Conservation (phyloP, 2,888 invertebrate genomes). For the Synanthedon formicaeformis region DNA sequence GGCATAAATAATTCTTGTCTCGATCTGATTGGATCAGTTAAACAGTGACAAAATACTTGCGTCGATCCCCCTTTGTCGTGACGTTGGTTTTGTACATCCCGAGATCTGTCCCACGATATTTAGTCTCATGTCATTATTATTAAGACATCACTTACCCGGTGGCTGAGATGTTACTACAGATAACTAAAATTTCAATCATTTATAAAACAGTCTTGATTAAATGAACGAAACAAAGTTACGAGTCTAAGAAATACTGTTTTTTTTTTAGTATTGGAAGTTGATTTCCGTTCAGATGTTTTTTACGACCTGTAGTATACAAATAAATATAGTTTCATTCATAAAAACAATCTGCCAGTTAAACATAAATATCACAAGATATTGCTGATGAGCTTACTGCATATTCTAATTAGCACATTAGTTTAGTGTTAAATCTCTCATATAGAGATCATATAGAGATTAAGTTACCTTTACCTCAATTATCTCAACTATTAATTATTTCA, state of each 20-base stretch:
- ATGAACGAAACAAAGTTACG: conserved; percentile 24
- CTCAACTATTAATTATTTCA: no score
- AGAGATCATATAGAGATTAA: no score
- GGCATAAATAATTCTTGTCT: conserved; percentile 20
- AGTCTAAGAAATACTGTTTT: not conserved
- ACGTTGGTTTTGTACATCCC: conserved; percentile 38
- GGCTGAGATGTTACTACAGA: conserved; percentile 53
- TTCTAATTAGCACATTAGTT: no score
- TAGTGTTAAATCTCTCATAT: no score
- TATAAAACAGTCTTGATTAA: conserved; percentile 35
- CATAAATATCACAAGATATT: no score
- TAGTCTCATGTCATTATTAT: conserved; percentile 64
- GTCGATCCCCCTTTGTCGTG: conserved; percentile 54
- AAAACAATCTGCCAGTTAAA: no score
- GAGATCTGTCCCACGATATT: conserved; percentile 62
- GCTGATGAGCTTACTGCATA: no score
- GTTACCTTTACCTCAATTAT: no score
- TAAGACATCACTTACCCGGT: conserved; percentile 69
- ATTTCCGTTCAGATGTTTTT: no score
- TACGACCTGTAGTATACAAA: no score
- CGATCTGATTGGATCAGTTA: conserved; percentile 56
- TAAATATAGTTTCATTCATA: no score
- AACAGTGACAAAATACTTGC: conserved; percentile 68
- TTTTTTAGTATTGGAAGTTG: no score
- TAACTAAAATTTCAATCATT: conserved; percentile 46